These are phyloP conservation scores for Crocidura indochinensis DNA, from an alignment of 2,797 vertebrate genomes.

Conservation along the genomic window DNA sequence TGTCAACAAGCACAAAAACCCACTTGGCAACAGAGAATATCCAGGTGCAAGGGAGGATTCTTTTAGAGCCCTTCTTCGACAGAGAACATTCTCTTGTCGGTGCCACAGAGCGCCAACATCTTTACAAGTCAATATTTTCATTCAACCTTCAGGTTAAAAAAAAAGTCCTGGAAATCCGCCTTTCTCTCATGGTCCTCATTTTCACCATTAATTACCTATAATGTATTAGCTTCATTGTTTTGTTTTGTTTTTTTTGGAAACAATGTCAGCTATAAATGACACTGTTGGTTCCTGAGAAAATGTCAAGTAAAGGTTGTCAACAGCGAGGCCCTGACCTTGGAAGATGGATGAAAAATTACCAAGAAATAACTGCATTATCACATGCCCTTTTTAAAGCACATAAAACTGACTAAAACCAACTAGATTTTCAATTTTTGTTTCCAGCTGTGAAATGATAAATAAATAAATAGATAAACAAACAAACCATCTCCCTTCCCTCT, in stretches of 20 bases:
- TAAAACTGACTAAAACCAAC: background rate
- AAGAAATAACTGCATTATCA: background rate
- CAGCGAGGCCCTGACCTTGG: background rate
- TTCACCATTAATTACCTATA: background rate
- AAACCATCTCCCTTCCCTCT: too few species aligned
- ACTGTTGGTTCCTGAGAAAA: background rate
- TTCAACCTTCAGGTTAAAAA: background rate
- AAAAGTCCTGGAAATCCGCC: too few species aligned
- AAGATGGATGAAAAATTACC: background rate
- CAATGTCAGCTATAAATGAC: background rate
- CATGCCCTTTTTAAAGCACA: background rate
- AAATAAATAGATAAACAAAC: background rate
- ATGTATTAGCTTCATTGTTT: background rate
- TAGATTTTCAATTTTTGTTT: background rate
- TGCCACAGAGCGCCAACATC: too few species aligned
- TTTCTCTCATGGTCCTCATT: background rate
- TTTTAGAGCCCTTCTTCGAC: too few species aligned
- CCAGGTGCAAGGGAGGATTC: too few species aligned
- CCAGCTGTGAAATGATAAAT: background rate
- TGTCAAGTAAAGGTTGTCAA: background rate
- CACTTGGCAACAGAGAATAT: too few species aligned
- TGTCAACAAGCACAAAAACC: too few species aligned
- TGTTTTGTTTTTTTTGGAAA: background rate
- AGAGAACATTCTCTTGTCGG: too few species aligned
- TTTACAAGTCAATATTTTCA: conserved; percentile 28